Base-by-base conservation (phyloP, 2,113 vertebrate genomes). In the Saimiri boliviensis region DNA sequence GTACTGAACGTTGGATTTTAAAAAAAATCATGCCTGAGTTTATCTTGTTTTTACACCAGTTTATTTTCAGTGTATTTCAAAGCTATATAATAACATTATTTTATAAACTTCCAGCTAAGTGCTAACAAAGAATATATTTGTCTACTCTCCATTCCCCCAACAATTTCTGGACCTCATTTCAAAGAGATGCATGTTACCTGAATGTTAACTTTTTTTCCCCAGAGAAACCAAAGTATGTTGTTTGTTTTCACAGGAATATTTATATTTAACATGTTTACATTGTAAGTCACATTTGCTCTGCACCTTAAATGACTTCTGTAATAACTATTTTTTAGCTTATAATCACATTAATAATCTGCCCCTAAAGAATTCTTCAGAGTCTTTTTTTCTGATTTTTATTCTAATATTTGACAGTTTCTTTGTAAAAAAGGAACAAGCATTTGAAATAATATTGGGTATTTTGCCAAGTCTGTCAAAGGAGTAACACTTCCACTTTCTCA, bases 381-480 rank as follows among this genome's bases (percentile, higher is more conserved):
- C 47, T 86, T 17, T 73, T 80, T 93, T 70, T 88, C 12, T 47
- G 42, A 70, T 97, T 96, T 97, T 94, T 94, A 92, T 92, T 97
- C 93, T 96, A 98, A 97, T 97, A 97, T 96, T 94, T 98, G 95
- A 97, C 97, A 98, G 83, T 97, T 98, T 97, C 98, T 98, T 93
- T 98, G 97, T 83, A 96, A 96, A 98, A 98, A 93, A 98, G 86
- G 89, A 98, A 98, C 97, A 94, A 98, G 84, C 97, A 98, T 98
- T 98, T 98, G 98, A 99, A 98, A 98, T 98, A 98, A 98, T 98
- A 97, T 96, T 98, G 98, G 98, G 95, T 99, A 98, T 98, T 99
- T 99, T 99, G 98, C 98, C 98, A 99, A 98, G 96, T 97, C 99
- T 99, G 98, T 99, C 98, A 99, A 97, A 98, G 98, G 97, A 98